Evolutionary conservation across 2,888 invertebrate species (phyloP), one percentile per base, ranked within the genome.

Genomic region (Acanthosepion pharaonis): DNA sequence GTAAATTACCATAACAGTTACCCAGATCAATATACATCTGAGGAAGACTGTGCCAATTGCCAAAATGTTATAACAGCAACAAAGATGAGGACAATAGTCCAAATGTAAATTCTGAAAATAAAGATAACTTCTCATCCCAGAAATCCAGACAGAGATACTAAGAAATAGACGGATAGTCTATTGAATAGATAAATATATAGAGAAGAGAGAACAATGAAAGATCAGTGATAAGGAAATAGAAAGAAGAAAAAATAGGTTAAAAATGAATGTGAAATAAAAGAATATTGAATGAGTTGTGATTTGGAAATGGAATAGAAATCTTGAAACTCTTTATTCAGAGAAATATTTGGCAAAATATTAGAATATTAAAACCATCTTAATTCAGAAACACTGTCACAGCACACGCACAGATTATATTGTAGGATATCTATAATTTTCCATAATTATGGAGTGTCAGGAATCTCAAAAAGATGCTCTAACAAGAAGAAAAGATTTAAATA

Each of bases 301-400:
- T 5, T n/a, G n/a, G 78, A n/a, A 33, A n/a, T 33, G 78, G 78
- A 78, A 78, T n/a, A 33, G 78, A 78, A 78, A 78, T 78, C 78
- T 33, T 78, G 78, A 78, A 78, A 78, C 78, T 78, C 78, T 78
- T 78, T 78, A 78, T 78, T 78, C 78, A 78, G 78, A 78, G n/a
- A 78, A n/a, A 78, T 78, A n/a, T 78, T 78, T 78, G 78, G 78
- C 78, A 78, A 78, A 78, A 78, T 78, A 78, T 78, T 78, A n/a
- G n/a, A 78, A 78, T 33, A 78, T 78, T 78, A 78, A 78, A 78
- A 78, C 78, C n/a, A 33, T 33, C 78, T 78, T 78, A 78, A 78
- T 78, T 78, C 78, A 78, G 78, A 78, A 78, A 15, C n/a, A 33
- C 78, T 78, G 78, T 78, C 78, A 78, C 78, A 78, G 78, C 78